Base-by-base conservation (phyloP, 2,797 vertebrate genomes). In the Chaunax sp. region DNA sequence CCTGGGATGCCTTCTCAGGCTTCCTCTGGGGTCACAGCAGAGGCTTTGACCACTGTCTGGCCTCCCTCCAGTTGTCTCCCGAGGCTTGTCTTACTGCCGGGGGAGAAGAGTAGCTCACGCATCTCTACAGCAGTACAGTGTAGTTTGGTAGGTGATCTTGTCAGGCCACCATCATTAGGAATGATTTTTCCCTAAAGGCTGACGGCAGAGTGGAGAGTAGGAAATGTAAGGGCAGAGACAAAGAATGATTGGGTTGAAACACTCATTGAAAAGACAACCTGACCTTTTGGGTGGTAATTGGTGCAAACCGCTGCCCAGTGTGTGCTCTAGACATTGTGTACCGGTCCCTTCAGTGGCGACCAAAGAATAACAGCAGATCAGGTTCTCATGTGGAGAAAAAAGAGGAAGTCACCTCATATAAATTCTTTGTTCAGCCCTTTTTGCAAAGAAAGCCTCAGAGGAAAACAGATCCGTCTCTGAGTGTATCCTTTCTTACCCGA, bases 361-460 rank as follows among this genome's bases (percentile, higher is more conserved):
- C 69, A 55, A 82, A 86, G 87, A 90, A 92, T 67, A 90, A 90
- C 84, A 86, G 78, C 5, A 87, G 90, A 91, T 93, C 91, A 85
- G 72, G 81, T 94, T 94, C 84, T 88, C 75, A 30, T n/a, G 62
- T 63, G 78, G 88, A 63, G 73, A 40, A 54, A 80, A 81, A 86
- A 89, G 75, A 81, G 88, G 82, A 94, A 93, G 89, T 91, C 87
- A 88, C 87, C 89, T 84, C 85, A 87, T 80, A 91, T 90, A 91
- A 91, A 92, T 90, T 86, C 86, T 90, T 93, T 94, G 91, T 93
- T 92, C 74, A 69, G 70, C 78, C 77, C 73, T 89, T 82, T 79
- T 78, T 65, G 69, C 65, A 53, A 73, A 93, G 87, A 82, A 88
- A 90, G 75, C 77, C 81, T 70, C 85, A 77, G 81, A 87, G 87